These are phyloP conservation scores for Eilema depressum DNA, from an alignment of 2,888 invertebrate genomes.

Conservation along the genomic window DNA sequence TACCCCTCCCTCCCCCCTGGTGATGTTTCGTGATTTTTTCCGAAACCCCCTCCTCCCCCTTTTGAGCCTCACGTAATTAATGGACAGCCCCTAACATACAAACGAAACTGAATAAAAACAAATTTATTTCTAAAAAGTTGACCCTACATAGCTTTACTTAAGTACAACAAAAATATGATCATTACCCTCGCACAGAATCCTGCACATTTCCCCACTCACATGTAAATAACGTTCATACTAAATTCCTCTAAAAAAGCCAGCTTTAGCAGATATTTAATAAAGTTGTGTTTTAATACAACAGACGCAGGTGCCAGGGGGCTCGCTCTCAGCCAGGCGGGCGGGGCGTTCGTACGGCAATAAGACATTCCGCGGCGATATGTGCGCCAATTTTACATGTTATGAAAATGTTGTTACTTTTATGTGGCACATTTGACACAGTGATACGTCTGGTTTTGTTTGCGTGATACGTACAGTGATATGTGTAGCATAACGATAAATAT, in stretches of 20 bases:
- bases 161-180: background rate
- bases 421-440: background rate
- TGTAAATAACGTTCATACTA: conserved; percentile 14
- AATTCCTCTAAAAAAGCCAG: conserved; percentile 5
- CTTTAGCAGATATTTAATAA: conserved; percentile 19
- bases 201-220: conserved; percentile 4
- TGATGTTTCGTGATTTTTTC: no score
- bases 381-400: background rate
- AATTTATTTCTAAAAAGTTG: background rate
- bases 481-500: no score
- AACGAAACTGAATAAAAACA: background rate
- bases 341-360: background rate
- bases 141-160: background rate
- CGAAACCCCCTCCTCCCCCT: no score
- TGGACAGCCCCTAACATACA: no score
- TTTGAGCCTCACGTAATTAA: no score
- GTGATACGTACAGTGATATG: background rate
- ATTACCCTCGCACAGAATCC: background rate
- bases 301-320: background rate
- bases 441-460: background rate
- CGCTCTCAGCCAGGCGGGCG: background rate
- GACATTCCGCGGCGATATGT: background rate
- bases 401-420: background rate
- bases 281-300: background rate
- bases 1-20: no score